Evolutionary conservation across 1,140 invertebrate genomes (phyloP).

Genomic region (Dryas iulia): DNA sequence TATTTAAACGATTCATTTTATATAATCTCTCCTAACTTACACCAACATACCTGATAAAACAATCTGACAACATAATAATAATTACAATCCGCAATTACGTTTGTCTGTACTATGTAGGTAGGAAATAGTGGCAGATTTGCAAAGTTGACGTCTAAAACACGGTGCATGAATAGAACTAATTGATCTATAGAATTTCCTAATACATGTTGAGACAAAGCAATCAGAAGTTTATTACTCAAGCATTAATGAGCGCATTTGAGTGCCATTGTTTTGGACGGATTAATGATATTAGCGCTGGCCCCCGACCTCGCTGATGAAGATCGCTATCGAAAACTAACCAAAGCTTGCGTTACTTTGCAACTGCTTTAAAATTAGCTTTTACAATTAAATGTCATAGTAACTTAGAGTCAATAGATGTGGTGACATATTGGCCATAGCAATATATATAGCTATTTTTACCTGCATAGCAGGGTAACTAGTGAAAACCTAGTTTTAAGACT

Average conservation of each 20-base stretch:
- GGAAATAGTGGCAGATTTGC: constrained; percentile 29
- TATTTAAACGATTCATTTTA: background rate
- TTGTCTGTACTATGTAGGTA: constrained; percentile 15
- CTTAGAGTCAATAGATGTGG: background rate
- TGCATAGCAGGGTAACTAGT: no score
- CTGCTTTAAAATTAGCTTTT: constrained; percentile 5
- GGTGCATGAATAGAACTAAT: constrained; percentile 27
- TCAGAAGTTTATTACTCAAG: constrained; percentile 46
- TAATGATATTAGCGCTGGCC: constrained; percentile 56
- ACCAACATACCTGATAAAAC: constrained; percentile 24
- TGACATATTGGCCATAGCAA: background rate
- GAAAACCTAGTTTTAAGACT: no score
- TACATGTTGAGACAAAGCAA: constrained; percentile 42
- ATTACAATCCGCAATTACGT: constrained; percentile 33
- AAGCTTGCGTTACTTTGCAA: constrained; percentile 27
- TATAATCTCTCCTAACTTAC: constrained; percentile 17
- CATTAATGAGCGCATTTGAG: constrained; percentile 56
- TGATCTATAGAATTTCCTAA: constrained; percentile 26
- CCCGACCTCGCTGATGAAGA: constrained; percentile 40
- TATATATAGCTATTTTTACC: no score
- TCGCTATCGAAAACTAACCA: constrained; percentile 51
- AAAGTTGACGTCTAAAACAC: constrained; percentile 28
- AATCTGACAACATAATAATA: constrained; percentile 36
- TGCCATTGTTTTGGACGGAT: constrained; percentile 42
- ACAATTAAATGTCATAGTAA: background rate